Conservation (phyloP, 2,797 vertebrate genomes). For the Crocodylus rhombifer region DNA sequence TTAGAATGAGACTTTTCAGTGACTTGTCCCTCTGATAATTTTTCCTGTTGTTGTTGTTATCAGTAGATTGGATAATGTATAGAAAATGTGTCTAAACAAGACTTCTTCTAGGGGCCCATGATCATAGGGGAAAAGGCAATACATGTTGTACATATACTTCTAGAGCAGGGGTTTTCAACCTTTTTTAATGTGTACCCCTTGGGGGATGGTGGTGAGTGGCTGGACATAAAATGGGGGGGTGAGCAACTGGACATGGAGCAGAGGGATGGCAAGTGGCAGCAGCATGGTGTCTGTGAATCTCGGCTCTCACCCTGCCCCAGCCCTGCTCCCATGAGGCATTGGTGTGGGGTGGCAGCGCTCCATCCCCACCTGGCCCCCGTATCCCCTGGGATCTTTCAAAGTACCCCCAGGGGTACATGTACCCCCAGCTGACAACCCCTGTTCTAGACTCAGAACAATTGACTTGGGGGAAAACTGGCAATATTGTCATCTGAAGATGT, state of each 20-base stretch:
- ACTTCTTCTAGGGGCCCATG: neutral
- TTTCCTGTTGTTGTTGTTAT: neutral
- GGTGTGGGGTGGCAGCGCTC: too few species aligned
- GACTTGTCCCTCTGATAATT: neutral
- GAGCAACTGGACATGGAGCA: too few species aligned
- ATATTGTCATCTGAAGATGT: neutral
- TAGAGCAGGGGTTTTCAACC: neutral
- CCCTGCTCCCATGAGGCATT: too few species aligned
- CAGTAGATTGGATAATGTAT: neutral
- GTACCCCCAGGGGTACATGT: too few species aligned
- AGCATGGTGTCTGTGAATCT: too few species aligned
- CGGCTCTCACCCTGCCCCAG: too few species aligned
- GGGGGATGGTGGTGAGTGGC: too few species aligned
- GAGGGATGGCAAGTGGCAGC: too few species aligned
- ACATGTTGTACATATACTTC: neutral
- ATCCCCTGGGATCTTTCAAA: too few species aligned
- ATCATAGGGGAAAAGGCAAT: neutral
- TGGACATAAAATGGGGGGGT: too few species aligned
- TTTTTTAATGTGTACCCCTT: too few species aligned
- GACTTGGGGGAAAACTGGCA: conserved; percentile 10
- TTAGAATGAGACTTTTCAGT: neutral
- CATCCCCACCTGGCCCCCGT: neutral
- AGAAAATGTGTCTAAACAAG: neutral
- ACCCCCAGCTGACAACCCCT: too few species aligned
- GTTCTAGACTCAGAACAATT: neutral